phyloP scores from a whole-genome alignment of 2,797 vertebrate genomes.

The Pseudotriccus pelzelni region DNA sequence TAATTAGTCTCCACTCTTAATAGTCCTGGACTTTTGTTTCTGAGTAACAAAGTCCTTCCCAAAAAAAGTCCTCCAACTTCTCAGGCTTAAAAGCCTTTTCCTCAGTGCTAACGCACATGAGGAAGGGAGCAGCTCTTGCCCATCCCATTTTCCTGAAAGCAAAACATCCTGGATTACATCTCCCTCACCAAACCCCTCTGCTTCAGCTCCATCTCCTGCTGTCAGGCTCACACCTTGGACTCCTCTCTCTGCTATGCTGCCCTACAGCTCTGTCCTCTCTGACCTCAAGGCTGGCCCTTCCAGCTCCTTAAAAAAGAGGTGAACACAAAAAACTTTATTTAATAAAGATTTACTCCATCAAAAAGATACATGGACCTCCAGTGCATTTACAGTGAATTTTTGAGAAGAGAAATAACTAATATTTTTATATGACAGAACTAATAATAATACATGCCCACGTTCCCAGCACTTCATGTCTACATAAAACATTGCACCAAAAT shows the following conservation, averaged over 20 bases:
- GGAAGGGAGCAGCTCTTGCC: neutral
- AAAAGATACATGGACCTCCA: neutral
- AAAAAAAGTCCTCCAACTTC: neutral
- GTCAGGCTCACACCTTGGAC: neutral
- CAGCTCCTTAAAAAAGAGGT: neutral
- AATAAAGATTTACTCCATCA: neutral
- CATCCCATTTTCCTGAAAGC: neutral
- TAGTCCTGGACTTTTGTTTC: neutral
- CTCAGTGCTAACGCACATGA: rapidly evolving
- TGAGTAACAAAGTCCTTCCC: rapidly evolving
- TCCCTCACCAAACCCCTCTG: neutral
- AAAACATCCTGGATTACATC: neutral
- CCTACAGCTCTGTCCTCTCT: neutral
- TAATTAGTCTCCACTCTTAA: neutral
- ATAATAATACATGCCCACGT: conserved; percentile 46
- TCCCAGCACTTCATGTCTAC: conserved; percentile 62
- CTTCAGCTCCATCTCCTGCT: neutral
- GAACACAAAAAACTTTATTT: neutral
- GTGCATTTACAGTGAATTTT: conserved; percentile 2
- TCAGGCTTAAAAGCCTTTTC: neutral
- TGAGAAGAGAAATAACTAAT: conserved; percentile 11
- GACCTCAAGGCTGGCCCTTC: neutral
- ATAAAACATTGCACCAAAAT: conserved; percentile 73
- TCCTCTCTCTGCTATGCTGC: neutral
- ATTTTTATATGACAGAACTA: conserved; percentile 51